Evolutionary conservation across 2,797 vertebrate species (phyloP).

Genomic region (Sebastes wilsoni): DNA sequence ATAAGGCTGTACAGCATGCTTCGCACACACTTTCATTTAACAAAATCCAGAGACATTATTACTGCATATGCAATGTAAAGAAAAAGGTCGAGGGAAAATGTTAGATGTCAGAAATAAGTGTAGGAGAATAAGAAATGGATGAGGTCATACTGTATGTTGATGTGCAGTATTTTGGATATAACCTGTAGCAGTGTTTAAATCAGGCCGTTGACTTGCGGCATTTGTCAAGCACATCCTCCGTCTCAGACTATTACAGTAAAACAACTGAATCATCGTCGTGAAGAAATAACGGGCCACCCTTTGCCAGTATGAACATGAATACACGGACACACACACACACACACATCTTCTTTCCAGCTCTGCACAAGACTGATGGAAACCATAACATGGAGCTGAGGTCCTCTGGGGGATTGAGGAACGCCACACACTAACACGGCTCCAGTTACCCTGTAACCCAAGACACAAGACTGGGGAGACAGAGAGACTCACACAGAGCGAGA

Average conservation of each 20-base stretch:
- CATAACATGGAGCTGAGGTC: conserved; percentile 74
- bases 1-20: conserved; percentile 5
- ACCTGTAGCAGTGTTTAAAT: conserved; percentile 48
- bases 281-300: conserved; percentile 35
- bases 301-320: conserved; percentile 26
- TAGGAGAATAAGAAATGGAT: conserved; percentile 19
- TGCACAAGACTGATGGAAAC: conserved; percentile 79
- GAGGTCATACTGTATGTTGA: conserved; percentile 42
- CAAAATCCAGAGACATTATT: conserved; percentile 55
- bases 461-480: conserved; percentile 55
- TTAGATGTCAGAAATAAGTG: conserved; percentile 45
- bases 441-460: conserved; percentile 80
- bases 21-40: conserved; percentile 41
- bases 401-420: conserved; percentile 77
- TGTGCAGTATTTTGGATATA: conserved; percentile 33
- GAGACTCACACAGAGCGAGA: conserved; percentile 42
- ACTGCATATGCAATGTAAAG: conserved; percentile 20
- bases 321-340: background rate
- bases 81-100: conserved; percentile 35
- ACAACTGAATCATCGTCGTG: conserved; percentile 16
- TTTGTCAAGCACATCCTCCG: conserved; percentile 46
- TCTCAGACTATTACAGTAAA: conserved; percentile 37
- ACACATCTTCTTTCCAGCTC: conserved; percentile 51
- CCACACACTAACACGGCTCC: conserved; percentile 75
- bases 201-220: conserved; percentile 37